Conservation (phyloP, 2,797 vertebrate species). For the Lophotriccus pileatus region DNA sequence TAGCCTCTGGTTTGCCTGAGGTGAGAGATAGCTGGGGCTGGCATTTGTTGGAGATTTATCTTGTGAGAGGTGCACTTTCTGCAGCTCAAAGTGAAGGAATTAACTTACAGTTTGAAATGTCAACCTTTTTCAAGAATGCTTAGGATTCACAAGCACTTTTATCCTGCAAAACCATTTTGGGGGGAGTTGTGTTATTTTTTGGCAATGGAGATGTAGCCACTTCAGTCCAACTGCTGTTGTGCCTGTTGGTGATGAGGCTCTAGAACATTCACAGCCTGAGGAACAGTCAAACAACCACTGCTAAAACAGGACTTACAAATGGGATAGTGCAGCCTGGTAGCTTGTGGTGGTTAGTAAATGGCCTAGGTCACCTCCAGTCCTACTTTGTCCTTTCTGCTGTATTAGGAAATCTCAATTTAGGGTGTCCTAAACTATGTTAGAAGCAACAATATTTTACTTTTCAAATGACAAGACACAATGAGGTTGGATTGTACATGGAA, state of each 20-base stretch:
- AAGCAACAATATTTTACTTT: slow-evolving; percentile 18
- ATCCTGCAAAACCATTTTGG: background rate
- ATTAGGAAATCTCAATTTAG: background rate
- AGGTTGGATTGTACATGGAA: background rate
- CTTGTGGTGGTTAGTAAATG: background rate
- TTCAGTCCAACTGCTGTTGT: background rate
- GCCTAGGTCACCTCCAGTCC: background rate
- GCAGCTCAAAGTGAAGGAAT: background rate
- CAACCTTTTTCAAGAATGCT: background rate
- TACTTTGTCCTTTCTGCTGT: background rate
- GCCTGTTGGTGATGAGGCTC: background rate
- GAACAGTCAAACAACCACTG: background rate
- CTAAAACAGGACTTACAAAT: background rate
- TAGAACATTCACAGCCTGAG: background rate
- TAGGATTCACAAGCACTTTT: background rate
- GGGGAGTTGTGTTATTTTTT: background rate
- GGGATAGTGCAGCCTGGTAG: background rate
- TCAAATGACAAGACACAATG: background rate
- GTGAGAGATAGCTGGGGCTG: background rate
- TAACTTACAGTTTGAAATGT: background rate
- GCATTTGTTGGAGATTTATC: background rate
- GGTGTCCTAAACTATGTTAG: background rate
- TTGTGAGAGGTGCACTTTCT: background rate
- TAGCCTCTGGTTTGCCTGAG: background rate
- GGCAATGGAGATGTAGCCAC: background rate